A percentile compares a stretch with the other conserved stretches of the same genome.
These are phyloP conservation scores for Pyrgilauda ruficollis DNA, from an alignment of 2,113 vertebrate genomes.

Conservation along the genomic window DNA sequence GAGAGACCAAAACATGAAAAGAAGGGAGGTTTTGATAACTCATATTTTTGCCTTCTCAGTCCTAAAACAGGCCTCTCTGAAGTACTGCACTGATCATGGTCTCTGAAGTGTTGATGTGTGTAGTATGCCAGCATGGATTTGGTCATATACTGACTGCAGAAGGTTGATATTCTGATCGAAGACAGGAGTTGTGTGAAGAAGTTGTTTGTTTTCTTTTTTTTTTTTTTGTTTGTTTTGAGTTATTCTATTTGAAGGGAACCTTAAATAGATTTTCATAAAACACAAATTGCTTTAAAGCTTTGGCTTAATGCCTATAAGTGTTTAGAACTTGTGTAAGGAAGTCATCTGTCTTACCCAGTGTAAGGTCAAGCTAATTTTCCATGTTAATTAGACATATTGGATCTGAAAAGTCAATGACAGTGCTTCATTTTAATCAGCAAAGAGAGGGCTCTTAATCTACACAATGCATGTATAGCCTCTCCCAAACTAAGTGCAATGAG, in stretches of 20 bases:
- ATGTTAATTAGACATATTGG: conserved; percentile 65
- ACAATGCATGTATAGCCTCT: conserved; percentile 48
- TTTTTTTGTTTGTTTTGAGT: not conserved
- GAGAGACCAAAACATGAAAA: not conserved
- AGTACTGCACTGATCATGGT: not conserved
- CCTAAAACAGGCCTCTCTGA: not conserved
- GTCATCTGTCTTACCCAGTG: conserved; percentile 60
- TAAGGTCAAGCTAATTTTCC: conserved; percentile 61
- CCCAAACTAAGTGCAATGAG: conserved; percentile 17
- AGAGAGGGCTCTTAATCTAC: conserved; percentile 39
- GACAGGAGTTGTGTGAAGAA: not conserved
- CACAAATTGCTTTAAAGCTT: conserved; percentile 46
- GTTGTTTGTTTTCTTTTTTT: conserved; percentile 10
- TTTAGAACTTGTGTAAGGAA: conserved; percentile 66
- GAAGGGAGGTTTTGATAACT: not conserved
- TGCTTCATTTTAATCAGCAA: conserved; percentile 59
- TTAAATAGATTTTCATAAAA: conserved; percentile 56
- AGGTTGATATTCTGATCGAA: not conserved
- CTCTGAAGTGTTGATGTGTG: not conserved
- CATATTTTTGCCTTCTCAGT: not conserved
- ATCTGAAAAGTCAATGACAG: conserved; percentile 50
- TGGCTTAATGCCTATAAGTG: conserved; percentile 46
- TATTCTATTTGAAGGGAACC: conserved; percentile 29
- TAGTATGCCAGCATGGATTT: not conserved
- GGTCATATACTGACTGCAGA: conserved; percentile 27